Conservation (phyloP, 2,797 vertebrate genomes). For the Eulemur coronatus region DNA sequence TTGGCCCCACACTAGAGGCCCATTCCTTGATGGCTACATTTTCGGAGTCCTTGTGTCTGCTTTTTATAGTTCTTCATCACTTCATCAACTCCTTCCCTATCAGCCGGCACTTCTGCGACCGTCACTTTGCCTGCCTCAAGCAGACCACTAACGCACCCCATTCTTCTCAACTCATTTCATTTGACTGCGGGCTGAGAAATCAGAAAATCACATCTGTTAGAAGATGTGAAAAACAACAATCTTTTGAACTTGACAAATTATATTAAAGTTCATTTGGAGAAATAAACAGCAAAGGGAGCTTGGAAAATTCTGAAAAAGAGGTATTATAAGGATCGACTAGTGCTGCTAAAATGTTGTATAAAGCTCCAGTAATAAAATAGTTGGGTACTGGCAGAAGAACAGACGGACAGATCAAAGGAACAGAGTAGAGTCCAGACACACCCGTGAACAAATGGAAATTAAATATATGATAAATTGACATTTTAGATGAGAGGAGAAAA, state of each 20-base stretch:
- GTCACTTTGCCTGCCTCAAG: not conserved
- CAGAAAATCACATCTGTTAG: conserved; percentile 53
- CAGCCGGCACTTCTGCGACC: not conserved
- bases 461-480: conserved; percentile 60
- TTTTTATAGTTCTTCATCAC: not conserved
- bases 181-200: not conserved
- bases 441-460: conserved; percentile 59
- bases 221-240: conserved; percentile 48
- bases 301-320: conserved; percentile 52
- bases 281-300: conserved; percentile 53
- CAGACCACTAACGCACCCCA: not conserved
- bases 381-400: conserved; percentile 44
- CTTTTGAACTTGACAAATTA: conserved; percentile 67
- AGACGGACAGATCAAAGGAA: conserved; percentile 67
- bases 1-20: not conserved
- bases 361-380: conserved; percentile 54
- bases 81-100: not conserved
- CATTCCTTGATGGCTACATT: not conserved
- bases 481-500: conserved; percentile 62
- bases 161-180: not conserved
- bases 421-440: conserved; percentile 57
- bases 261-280: conserved; percentile 70
- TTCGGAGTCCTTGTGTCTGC: not conserved
- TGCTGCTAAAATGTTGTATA: conserved; percentile 9
- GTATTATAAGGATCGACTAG: not conserved